Evolutionary conservation across 92 coral and sea anemone species (phyloP).

Genomic region (Micromussa lordhowensis): DNA sequence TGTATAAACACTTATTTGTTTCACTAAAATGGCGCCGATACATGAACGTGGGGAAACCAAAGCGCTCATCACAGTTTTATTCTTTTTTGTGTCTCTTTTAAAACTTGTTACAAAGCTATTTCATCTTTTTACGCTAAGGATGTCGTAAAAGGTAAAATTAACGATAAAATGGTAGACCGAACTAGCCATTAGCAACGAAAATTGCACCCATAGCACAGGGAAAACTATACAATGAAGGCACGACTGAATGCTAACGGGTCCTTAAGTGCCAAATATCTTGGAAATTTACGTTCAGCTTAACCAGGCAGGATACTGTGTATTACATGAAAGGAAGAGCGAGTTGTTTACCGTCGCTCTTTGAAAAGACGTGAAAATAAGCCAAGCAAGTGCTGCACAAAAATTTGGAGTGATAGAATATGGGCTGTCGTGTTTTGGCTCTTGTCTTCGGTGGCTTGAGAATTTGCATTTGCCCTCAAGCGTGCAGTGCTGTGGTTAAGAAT

Average conservation of each 20-base stretch:
- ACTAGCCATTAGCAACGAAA: conserved; percentile 29
- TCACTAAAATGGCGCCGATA: conserved; percentile 32
- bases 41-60: neutral
- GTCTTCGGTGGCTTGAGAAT: conserved; percentile 4
- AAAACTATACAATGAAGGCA: conserved; percentile 19
- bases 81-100: neutral
- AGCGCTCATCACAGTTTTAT: neutral
- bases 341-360: neutral
- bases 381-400: neutral
- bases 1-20: conserved; percentile 47
- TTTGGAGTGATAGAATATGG: neutral
- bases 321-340: neutral
- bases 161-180: conserved; percentile 7
- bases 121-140: neutral
- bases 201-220: conserved; percentile 4
- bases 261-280: neutral
- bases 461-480: conserved; percentile 55
- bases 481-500: conserved; percentile 25
- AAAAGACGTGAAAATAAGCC: neutral
- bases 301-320: neutral
- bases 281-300: neutral
- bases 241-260: neutral
- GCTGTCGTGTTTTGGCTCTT: neutral
- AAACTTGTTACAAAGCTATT: neutral
- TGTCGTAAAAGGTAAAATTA: conserved; percentile 12